Base-by-base conservation (phyloP, 2,113 vertebrate genomes). In the Zosterops borbonicus region DNA sequence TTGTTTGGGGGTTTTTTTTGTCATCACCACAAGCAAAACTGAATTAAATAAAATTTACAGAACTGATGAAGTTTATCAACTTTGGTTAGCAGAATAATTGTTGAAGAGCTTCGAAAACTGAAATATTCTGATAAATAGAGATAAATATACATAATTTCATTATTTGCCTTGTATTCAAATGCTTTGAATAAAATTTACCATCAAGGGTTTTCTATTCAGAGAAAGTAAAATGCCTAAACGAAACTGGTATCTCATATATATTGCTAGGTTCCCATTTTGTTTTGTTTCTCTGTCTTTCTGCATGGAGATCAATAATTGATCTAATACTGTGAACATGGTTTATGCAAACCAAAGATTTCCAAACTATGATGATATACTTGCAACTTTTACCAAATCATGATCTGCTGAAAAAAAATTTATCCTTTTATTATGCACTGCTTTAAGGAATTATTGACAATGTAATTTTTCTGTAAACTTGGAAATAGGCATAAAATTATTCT, bases 31-130 rank as follows among this genome's bases (percentile, higher is more conserved):
- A 92, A 64, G 37, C 27, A 87, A 94, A 96, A 65, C 24, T 28
- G 29, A 21, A 49, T 5, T 7, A 80, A 85, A 49, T 28, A 53
- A 74, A 87, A 33, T 92, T 93, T 92, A 83, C 31, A 91, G 55
- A 96, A 94, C 59, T 79, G 73, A 88, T 87, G 8, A 58, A 78
- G 31, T 60, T 65, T 87, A 95, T 90, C 29, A 93, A 67, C 39
- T 65, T 65, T 14, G 91, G 64, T 55, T 21, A 96, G 47, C 23
- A 58, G 16, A 95, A 25, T 39, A 64, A 71, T 64, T 91, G 41
- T 85, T 90, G 89, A 79, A 81, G 10, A 75, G 44, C 24, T 97
- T 86, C 94, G 59, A 87, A 79, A 68, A 71, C 6, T 10, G 29
- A 77, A 42, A 41, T 91, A 3, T 60, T 90, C 47, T 46, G 31